Base-by-base conservation (phyloP, 2,888 invertebrate genomes). In the Hyalella azteca region DNA sequence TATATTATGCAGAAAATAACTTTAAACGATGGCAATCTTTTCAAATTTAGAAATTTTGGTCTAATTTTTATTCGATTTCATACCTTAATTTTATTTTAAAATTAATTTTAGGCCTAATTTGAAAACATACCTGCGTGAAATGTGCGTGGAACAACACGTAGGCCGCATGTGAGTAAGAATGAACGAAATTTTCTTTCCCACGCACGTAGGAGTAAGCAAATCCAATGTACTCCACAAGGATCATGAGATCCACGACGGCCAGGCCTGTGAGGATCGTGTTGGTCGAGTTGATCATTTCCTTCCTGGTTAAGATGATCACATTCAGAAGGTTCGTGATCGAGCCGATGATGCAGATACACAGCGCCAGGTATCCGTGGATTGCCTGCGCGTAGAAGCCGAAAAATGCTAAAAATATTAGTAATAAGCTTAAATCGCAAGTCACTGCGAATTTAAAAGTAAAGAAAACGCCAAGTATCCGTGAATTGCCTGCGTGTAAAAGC, bases 271-370 rank as follows among this genome's bases (percentile, higher is more conserved):
- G 91, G 82, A 97, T 95, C 77, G 94, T 92, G 89, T 97, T 97
- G 39, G 96, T 97, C 3, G 97, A 93, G 82, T 95, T 95, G n/a
- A 88, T 86, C 96, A 97, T 97, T 88, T 96, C 95, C 45, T 93
- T 92, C 15, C 95, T 91, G 9, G 96, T 94, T 77, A 97, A 90
- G 13, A 97, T 95, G 54, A 94, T 92, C 84, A 97, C 94, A 88
- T 97, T 97, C 86, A 97, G 91, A n/a, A 93, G 91, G 88, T 97
- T 97, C 80, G 95, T 94, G 60, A 96, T 91, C 66, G 95, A 94
- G 77, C 97, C 97, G 87, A 96, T 93, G 79, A 95, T 89, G 89
- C 97, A 97, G 84, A 97, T 95, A 78, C 94, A 89, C 50, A 96
- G 89, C 82, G 95, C 94, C 78, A 94, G 91, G 88, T 94, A 94